phyloP scores from a whole-genome alignment of 92 coral and sea anemone species.

The Zoanthus gigantus region DNA sequence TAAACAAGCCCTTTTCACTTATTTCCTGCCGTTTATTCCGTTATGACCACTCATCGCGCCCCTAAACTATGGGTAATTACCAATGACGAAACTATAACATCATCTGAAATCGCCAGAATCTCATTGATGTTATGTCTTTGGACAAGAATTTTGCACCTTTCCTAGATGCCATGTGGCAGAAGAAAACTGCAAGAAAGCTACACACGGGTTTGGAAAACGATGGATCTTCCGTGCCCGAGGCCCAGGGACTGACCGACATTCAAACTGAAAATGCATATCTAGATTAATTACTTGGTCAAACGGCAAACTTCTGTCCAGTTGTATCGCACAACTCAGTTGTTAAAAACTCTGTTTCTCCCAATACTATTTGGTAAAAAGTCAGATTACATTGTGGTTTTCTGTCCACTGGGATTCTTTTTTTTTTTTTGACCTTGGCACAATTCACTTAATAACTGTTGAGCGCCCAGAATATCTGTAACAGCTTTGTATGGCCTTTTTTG shows the following conservation, averaged over 20 bases:
- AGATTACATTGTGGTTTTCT: no score
- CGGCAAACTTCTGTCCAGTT: constrained; percentile 44
- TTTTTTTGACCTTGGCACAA: no score
- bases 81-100: constrained; percentile 8
- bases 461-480: no score
- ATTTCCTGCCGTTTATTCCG: no score
- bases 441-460: no score
- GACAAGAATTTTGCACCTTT: constrained; percentile 40
- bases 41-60: background rate
- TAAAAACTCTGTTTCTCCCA: constrained; percentile 39
- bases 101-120: constrained; percentile 18
- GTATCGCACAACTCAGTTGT: constrained; percentile 43
- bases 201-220: constrained; percentile 33
- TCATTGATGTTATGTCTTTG: background rate
- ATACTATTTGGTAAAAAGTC: constrained; percentile 40
- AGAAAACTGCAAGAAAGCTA: constrained; percentile 38
- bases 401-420: no score
- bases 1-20: no score
- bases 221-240: constrained; percentile 33
- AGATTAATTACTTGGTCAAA: constrained; percentile 31
- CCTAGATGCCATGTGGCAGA: constrained; percentile 46
- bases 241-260: constrained; percentile 32
- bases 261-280: constrained; percentile 20
- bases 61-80: constrained; percentile 1
- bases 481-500: constrained; percentile 54